Conservation (phyloP, 2,888 invertebrate genomes). For the Atherix ibis region DNA sequence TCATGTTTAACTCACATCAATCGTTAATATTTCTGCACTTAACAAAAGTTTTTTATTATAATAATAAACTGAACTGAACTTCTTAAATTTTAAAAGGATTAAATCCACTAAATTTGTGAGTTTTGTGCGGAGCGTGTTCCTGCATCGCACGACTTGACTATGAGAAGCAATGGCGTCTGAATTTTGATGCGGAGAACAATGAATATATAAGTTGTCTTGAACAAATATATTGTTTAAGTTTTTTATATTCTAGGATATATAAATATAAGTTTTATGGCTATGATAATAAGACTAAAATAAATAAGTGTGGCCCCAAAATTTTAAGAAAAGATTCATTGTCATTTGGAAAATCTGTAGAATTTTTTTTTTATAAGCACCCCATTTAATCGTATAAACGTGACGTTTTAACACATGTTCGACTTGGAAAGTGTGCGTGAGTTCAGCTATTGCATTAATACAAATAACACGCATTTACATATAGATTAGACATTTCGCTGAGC, state of each 20-base stretch:
- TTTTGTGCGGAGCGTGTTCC: constrained; percentile 5
- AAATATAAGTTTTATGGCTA: too few species aligned
- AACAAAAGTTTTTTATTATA: constrained; percentile 15
- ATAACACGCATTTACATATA: too few species aligned
- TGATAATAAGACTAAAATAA: too few species aligned
- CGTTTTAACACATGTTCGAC: constrained; percentile 1
- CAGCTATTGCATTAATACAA: too few species aligned
- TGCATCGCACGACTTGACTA: constrained; percentile 7
- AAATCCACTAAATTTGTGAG: constrained; percentile 8
- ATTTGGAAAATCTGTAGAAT: constrained; percentile 5
- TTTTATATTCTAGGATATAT: too few species aligned
- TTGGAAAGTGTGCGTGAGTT: background rate
- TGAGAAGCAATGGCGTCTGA: constrained; percentile 10
- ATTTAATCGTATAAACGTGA: too few species aligned
- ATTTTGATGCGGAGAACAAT: too few species aligned
- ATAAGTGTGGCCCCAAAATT: too few species aligned
- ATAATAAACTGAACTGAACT: constrained; percentile 10
- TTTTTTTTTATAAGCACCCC: too few species aligned
- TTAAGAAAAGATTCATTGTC: constrained; percentile 1
- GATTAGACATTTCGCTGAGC: too few species aligned
- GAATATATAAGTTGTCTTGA: too few species aligned
- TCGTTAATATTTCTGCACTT: constrained; percentile 33
- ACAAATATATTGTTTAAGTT: too few species aligned
- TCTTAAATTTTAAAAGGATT: constrained; percentile 28
- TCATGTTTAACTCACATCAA: constrained; percentile 35